Percentiles rank a stretch among this genome's conserved stretches.
Conservation (phyloP, 2,113 vertebrate species). For the Columba janthina region DNA sequence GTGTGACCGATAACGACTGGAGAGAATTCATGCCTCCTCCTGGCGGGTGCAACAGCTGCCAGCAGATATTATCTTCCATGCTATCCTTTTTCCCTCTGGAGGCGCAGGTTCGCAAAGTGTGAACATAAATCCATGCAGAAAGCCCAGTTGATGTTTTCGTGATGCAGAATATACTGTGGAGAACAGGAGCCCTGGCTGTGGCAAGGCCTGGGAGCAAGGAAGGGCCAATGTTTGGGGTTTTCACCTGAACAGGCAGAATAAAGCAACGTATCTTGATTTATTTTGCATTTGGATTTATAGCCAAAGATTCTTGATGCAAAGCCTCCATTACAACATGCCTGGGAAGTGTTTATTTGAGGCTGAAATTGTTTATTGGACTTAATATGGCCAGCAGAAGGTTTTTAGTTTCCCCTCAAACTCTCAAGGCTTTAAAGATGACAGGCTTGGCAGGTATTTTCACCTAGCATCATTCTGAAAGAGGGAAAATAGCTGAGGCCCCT, state of each 20-base stretch:
- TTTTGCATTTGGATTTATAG: background rate
- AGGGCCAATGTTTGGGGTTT: fast-evolving
- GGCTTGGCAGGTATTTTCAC: background rate
- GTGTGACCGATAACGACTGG: background rate
- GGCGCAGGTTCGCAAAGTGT: background rate
- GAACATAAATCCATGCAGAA: background rate
- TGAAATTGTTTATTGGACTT: background rate
- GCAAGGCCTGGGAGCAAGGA: background rate
- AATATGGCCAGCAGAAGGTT: background rate
- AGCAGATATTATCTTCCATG: background rate
- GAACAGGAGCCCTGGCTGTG: background rate
- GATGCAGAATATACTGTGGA: background rate
- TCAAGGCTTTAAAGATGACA: background rate
- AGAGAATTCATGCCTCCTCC: constrained; percentile 9
- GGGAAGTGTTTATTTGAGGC: background rate
- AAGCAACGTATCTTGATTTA: background rate
- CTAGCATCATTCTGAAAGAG: background rate
- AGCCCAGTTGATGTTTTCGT: background rate
- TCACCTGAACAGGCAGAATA: background rate
- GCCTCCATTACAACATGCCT: background rate
- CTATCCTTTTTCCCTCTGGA: background rate
- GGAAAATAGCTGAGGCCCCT: background rate
- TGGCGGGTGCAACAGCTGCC: background rate
- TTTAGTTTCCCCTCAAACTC: background rate
- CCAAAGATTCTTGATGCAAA: background rate